Base-by-base conservation (phyloP, 2,113 vertebrate genomes). In the Hippocampus barbouri region DNA sequence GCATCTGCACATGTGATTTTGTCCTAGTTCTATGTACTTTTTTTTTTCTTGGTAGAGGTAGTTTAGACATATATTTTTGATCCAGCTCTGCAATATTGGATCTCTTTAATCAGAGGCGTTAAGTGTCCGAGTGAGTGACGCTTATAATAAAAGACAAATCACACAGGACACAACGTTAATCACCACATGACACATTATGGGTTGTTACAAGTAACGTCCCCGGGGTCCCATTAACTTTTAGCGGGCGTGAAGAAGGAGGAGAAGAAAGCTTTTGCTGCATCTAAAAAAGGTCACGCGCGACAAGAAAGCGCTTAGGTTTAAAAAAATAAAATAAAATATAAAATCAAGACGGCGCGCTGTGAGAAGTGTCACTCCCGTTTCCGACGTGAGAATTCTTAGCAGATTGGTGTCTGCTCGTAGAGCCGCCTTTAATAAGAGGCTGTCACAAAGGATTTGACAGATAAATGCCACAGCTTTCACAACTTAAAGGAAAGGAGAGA, bases 381-480 rank as follows among this genome's bases (percentile, higher is more conserved):
- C 25, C 53, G 57, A 78, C 73, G 76, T 59, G 34, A 71, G 71
- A 72, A 74, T 79, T 76, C 80, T 78, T 77, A 79, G 65, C 63
- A 65, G 63, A 81, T 87, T 80, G 79, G 68, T 76, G 87, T 83
- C 82, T 74, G 66, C 69, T 60, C 66, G 64, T 72, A 65, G 56
- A 74, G 71, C 79, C 67, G 16, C 71, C 69, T 16, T 70, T 81
- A 84, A 84, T 83, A 80, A 78, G 73, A 56, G 66, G 60, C 78
- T 83, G 87, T 86, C 85, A 86, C 3, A 74, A 69, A 49, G 59
- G 64, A 80, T 84, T 77, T 76, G 69, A 81, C 51, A 60, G 71
- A n/a, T 75, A 69, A 79, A 87, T 79, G 71, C 57, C 79, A 78
- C 69, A 65, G 12, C 67, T 75, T 47, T 73, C 67, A 8, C 64